These are phyloP conservation scores for Xanthorhoe spadicearia DNA, from an alignment of 2,888 invertebrate genomes.

Conservation along the genomic window DNA sequence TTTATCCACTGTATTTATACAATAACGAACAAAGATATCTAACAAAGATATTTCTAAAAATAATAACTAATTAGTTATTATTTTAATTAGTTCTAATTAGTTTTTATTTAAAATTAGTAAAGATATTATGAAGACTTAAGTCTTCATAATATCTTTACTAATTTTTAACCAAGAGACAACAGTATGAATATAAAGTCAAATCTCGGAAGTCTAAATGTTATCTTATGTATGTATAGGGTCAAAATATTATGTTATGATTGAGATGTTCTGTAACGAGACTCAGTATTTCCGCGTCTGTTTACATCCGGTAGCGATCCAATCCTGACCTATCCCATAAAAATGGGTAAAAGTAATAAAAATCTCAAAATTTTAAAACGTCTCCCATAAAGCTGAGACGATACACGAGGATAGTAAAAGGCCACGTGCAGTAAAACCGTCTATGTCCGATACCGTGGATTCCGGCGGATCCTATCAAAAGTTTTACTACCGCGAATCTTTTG, in stretches of 20 bases:
- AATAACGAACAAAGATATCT: no score
- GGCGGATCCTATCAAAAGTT: conserved; percentile 81
- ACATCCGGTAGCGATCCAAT: conserved; percentile 48
- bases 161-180: no score
- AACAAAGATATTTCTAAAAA: no score
- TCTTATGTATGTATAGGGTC: no score
- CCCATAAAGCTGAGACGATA: conserved; percentile 75
- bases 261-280: not conserved
- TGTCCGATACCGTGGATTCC: conserved; percentile 79
- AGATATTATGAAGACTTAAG: no score
- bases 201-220: no score
- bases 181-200: no score
- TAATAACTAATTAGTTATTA: no score
- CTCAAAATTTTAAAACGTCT: conserved; percentile 69
- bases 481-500: conserved; percentile 75
- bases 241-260: not conserved
- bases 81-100: no score
- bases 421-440: conserved; percentile 71
- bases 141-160: no score
- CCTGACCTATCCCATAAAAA: conserved; percentile 54
- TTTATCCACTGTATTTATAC: no score
- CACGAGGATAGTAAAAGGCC: conserved; percentile 70
- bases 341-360: conserved; percentile 65
- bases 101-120: no score
- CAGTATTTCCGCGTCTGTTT: conserved; percentile 24